phyloP scores from a whole-genome alignment of 2,113 vertebrate genomes.

The Emydocephalus ijimae region DNA sequence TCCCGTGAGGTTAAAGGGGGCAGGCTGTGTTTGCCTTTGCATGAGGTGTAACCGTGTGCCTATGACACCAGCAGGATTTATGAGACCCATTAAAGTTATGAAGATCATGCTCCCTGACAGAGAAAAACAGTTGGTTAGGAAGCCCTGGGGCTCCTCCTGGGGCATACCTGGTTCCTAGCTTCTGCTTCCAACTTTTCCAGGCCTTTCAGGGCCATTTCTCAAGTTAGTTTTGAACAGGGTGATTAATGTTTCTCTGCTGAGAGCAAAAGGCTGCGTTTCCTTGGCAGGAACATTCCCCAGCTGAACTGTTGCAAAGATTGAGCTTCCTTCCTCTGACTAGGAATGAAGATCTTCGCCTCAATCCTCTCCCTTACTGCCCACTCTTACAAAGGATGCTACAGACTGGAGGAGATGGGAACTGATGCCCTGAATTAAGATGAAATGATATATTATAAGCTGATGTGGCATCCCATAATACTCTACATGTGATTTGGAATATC shows the following conservation, averaged over 20 bases:
- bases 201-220: slow-evolving; percentile 5
- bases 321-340: background rate
- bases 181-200: slow-evolving; percentile 9
- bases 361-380: background rate
- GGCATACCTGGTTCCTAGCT: background rate
- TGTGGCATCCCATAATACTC: background rate
- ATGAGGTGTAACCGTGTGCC: slow-evolving; percentile 31
- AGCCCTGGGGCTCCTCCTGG: background rate
- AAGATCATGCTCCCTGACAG: background rate
- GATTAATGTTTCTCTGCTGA: slow-evolving; percentile 1
- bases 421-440: background rate
- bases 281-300: background rate
- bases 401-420: background rate
- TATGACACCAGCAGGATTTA: slow-evolving; percentile 30
- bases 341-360: background rate
- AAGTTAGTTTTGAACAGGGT: slow-evolving; percentile 10
- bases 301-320: background rate
- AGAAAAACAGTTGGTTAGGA: slow-evolving; percentile 9
- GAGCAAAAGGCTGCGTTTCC: background rate
- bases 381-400: background rate
- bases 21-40: slow-evolving; percentile 27
- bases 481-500: background rate
- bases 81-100: slow-evolving; percentile 25
- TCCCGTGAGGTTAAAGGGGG: slow-evolving; percentile 21
- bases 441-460: background rate